Evolutionary conservation across 1,140 invertebrate species (phyloP), one percentile per base, ranked within the genome.

Genomic region (Danaus melanippus): DNA sequence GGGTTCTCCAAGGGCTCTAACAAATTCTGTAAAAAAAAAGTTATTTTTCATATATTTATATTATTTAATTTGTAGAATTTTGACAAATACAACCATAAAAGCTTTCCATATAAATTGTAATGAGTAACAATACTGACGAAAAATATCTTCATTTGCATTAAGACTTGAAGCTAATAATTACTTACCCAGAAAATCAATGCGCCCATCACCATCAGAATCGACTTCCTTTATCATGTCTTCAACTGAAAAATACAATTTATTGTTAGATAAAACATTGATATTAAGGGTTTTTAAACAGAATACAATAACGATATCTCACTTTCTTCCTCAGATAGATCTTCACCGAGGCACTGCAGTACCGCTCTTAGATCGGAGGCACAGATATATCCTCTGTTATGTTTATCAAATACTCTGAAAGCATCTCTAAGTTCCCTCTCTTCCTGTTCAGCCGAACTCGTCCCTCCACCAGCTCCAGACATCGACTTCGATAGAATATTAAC

Each of bases 141-240:
- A 15, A 15, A 3, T 15, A 15, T 15, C 15, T 15, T 15, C 1
- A 15, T 15, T 15, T 15, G 3, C 15, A 15, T 15, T 15, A 15
- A 3, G 1, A 15, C 15, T 15, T 15, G 15, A 15, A 15, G 15
- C 15, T 15, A 15, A 15, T 46, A 9, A 42, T 40, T 44, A 77
- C 87, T 90, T 88, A 94, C 93, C 93, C 67, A 95, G 92, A 84
- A 96, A 96, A 85, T 96, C 94, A 63, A 96, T 96, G 64, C 94
- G 89, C 8, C 95, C 95, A 76, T 96, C 95, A 5, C 95, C 94
- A 76, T 96, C 94, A 10, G 95, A 94, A 78, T 96, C 95, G 6
- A 96, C 95, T 88, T 96, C 95, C 79, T 95, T 94, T 68, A 96
- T 96, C 95, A 96, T 96, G 71, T 96, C 94, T 84, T 96, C 94